phyloP scores from a whole-genome alignment of 2,888 invertebrate species.

The Drosophila dives region DNA sequence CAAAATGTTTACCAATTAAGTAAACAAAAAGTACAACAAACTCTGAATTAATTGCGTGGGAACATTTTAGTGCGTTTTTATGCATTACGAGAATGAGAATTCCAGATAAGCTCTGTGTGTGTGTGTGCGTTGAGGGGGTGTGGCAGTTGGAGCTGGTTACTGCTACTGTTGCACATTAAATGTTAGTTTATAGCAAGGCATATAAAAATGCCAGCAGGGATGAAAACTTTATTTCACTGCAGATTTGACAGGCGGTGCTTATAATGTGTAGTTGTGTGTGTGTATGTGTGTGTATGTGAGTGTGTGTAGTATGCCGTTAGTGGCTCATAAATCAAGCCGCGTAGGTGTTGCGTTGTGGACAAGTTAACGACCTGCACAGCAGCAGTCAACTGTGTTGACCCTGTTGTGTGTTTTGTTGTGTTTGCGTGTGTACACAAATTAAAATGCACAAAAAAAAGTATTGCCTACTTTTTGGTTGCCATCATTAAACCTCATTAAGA shows the following conservation, averaged over 20 bases:
- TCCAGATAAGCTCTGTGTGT: slow-evolving; percentile 19
- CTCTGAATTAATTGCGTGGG: slow-evolving; percentile 80
- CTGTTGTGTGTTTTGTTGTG: slow-evolving; percentile 2
- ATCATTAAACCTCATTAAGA: slow-evolving; percentile 69
- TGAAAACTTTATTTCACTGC: slow-evolving; percentile 55
- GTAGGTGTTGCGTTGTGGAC: slow-evolving; percentile 70
- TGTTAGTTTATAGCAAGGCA: slow-evolving; percentile 60
- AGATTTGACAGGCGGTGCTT: slow-evolving; percentile 60
- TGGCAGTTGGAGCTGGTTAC: slow-evolving; percentile 22
- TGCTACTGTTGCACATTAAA: slow-evolving; percentile 60
- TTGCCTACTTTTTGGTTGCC: slow-evolving; percentile 68
- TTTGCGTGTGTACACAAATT: slow-evolving; percentile 59
- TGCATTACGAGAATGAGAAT: slow-evolving; percentile 68
- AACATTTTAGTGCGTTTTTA: slow-evolving; percentile 78
- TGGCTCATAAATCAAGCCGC: slow-evolving; percentile 65
- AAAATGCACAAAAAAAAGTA: slow-evolving; percentile 63
- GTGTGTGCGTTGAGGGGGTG: not conserved
- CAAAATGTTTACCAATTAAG: slow-evolving; percentile 82
- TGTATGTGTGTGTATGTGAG: slow-evolving; percentile 21
- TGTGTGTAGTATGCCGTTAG: slow-evolving; percentile 26
- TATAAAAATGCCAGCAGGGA: slow-evolving; percentile 59
- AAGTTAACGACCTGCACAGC: slow-evolving; percentile 60
- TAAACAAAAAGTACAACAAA: slow-evolving; percentile 71
- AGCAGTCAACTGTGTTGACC: slow-evolving; percentile 14
- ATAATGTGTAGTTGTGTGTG: slow-evolving; percentile 24